phyloP scores from a whole-genome alignment of 92 coral and sea anemone genomes.

The Palythoa grandis region DNA sequence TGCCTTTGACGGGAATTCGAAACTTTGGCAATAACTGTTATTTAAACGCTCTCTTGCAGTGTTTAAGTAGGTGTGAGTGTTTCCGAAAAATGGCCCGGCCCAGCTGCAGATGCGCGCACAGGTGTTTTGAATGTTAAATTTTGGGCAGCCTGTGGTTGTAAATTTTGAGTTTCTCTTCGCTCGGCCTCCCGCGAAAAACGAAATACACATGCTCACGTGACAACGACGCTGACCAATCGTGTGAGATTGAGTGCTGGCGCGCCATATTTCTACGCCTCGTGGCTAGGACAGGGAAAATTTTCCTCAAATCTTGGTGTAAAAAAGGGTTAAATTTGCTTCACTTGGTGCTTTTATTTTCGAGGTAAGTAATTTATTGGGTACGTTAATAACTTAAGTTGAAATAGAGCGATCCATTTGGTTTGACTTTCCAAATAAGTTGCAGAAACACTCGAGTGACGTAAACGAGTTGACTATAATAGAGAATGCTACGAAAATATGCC shows the following conservation, averaged over 20 bases:
- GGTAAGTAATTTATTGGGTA: constrained; percentile 37
- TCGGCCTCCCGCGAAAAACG: constrained; percentile 22
- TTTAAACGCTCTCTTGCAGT: no score
- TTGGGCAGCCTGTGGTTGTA: not conserved
- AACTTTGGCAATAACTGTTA: no score
- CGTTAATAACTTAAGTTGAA: not conserved
- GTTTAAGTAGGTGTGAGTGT: no score
- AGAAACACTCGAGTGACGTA: not conserved
- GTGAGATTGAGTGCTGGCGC: constrained; percentile 70
- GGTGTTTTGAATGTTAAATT: no score
- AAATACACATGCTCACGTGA: constrained; percentile 18
- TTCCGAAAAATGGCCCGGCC: no score
- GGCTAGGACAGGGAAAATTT: constrained; percentile 45
- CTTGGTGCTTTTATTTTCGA: not conserved
- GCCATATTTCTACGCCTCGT: constrained; percentile 92
- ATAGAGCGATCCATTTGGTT: not conserved
- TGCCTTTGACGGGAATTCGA: no score
- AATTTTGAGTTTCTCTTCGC: not conserved
- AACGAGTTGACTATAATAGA: not conserved
- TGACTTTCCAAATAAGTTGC: not conserved
- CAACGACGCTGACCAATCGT: constrained; percentile 69
- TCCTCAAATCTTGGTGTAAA: constrained; percentile 20
- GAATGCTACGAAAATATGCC: not conserved
- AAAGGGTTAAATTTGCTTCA: not conserved
- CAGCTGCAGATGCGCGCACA: no score